Evolutionary conservation across 2,797 vertebrate genomes (phyloP), one percentile per base, ranked within the genome.

Genomic region (Psittacula derbiana): DNA sequence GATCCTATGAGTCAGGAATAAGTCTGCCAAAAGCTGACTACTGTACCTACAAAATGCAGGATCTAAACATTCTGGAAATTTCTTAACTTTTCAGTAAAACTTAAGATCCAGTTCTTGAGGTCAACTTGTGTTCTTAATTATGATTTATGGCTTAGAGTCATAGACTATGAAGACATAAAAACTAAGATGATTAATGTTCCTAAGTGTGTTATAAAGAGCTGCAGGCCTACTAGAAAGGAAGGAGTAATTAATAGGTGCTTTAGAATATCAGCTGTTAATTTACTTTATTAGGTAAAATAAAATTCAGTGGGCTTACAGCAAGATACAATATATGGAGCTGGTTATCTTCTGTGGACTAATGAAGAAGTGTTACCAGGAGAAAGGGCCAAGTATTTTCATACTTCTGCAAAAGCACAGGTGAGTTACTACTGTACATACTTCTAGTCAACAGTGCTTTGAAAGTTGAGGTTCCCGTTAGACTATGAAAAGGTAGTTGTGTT

Each of bases 291-390:
- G 11, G 40, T 80, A 46, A n/a, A 67, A 65, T 75, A 55, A 75
- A 82, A 50, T 55, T 44, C 43, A 70, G 4, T 61, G 53, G n/a
- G 21, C 17, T 82, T 82, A 49, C 12, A 53, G 47, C 52, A 80
- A 73, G 33, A 36, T 66, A 27, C 5, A 57, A 14, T 74, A 12
- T 4, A 40, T 57, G 52, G 27, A 86, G 24, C 8, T 88, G 40
- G 12, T 58, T 83, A 10, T 74, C 55, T 80, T 55, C 0, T 1
- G 0, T 6, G 5, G 25, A 38, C 28, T 73, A n/a, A 46, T 27
- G 50, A 24, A 66, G 25, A 58, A 58, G 12, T 43, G 27, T 50
- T 73, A 50, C 14, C 8, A 31, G 57, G 69, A 71, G 40, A 83
- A 80, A 55, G 17, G 41, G 21, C 25, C n/a, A 86, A 58, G n/a